A percentile compares a stretch with the other conserved stretches of the same genome.
Evolutionary conservation across 2,113 vertebrate species (phyloP).

Genomic region (Platanista minor): DNA sequence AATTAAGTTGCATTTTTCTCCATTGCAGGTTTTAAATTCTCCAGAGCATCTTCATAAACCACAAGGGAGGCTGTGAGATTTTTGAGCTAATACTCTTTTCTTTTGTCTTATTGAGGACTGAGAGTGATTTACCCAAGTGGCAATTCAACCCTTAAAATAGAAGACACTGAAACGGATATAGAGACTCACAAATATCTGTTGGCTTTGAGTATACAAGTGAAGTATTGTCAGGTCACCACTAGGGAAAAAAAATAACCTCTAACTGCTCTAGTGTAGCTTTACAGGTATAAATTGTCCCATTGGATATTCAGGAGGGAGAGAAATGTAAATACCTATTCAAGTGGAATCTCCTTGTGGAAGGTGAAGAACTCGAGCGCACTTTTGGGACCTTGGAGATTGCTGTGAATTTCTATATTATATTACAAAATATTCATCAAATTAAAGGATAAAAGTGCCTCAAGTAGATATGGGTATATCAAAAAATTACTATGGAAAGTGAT

Average conservation of each 20-base stretch:
- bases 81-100: slow-evolving; percentile 16
- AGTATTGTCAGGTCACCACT: not conserved
- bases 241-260: not conserved
- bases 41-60: not conserved
- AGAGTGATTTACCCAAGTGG: slow-evolving; percentile 18
- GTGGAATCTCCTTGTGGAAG: not conserved
- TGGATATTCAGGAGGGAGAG: not conserved
- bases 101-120: not conserved
- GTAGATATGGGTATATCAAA: not conserved
- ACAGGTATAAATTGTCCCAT: not conserved
- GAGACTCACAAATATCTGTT: slow-evolving; percentile 30
- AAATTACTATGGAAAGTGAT: not conserved
- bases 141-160: not conserved
- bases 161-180: not conserved
- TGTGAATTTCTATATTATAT: not conserved
- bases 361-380: not conserved
- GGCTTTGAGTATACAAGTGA: slow-evolving; percentile 3
- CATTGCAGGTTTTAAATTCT: not conserved
- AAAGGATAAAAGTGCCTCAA: not conserved
- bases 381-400: not conserved
- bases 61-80: not conserved
- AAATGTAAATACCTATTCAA: not conserved
- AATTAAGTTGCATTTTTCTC: not conserved
- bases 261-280: not conserved
- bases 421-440: not conserved